phyloP scores from a whole-genome alignment of 2,888 invertebrate genomes.

The Eristalinus aeneus region DNA sequence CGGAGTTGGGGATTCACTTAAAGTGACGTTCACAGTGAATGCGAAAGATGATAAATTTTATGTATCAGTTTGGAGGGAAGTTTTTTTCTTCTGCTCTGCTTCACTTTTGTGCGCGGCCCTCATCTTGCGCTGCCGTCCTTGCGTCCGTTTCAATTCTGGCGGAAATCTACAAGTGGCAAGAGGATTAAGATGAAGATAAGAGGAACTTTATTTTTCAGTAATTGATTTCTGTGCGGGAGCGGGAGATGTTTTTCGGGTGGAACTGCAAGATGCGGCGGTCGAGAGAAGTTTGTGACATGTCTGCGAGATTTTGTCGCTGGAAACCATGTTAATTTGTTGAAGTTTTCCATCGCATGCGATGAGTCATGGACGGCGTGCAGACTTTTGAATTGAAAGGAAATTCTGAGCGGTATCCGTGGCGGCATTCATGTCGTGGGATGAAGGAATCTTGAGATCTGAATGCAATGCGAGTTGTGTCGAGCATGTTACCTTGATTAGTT shows the following conservation, averaged over 20 bases:
- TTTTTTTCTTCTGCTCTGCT: neutral
- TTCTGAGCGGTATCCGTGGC: no score
- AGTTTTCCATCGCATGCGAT: no score
- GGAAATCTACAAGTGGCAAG: constrained; percentile 58
- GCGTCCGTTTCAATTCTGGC: constrained; percentile 26
- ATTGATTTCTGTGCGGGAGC: constrained; percentile 39
- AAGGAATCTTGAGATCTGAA: no score
- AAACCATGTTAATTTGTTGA: neutral
- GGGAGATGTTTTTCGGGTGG: neutral
- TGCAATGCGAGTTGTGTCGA: no score
- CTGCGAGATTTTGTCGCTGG: neutral
- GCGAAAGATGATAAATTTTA: constrained; percentile 66
- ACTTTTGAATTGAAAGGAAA: no score
- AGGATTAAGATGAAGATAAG: constrained; percentile 45
- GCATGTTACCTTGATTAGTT: no score
- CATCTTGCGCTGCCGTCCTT: neutral
- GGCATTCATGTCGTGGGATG: no score
- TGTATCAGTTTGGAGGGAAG: constrained; percentile 46
- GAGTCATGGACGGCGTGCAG: no score
- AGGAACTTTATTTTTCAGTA: constrained; percentile 41
- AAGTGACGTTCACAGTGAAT: constrained; percentile 68
- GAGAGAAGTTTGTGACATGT: neutral
- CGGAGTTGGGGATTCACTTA: constrained; percentile 59
- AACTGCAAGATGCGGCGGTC: neutral
- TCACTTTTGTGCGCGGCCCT: neutral